Conservation (phyloP, 2,888 invertebrate species). For the Habroteleia sp. region DNA sequence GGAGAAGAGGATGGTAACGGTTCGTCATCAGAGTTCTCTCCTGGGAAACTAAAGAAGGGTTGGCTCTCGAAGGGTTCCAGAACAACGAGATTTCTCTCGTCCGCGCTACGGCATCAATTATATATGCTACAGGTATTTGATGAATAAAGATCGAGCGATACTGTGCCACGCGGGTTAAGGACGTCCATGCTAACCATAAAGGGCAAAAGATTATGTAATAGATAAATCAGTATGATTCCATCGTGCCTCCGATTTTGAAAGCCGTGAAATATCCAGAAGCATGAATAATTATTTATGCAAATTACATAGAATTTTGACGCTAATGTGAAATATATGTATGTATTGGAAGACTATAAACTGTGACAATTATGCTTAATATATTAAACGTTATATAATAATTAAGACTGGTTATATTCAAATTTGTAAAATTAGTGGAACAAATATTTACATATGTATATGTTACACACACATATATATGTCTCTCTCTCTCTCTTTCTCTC, state of each 20-base stretch:
- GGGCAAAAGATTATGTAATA: conserved; percentile 45
- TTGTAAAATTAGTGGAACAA: no score
- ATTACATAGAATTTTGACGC: conserved; percentile 30
- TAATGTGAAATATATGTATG: conserved; percentile 4
- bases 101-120: conserved; percentile 48
- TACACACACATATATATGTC: no score
- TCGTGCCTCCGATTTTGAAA: conserved; percentile 25
- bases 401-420: no score
- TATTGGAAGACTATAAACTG: conserved; percentile 17
- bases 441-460: no score
- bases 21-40: conserved; percentile 56
- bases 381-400: no score
- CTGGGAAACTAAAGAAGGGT: conserved; percentile 43
- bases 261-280: conserved; percentile 32
- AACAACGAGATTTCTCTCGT: conserved; percentile 52
- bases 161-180: conserved; percentile 9
- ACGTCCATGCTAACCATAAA: conserved; percentile 24
- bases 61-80: conserved; percentile 28
- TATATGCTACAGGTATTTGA: conserved; percentile 57
- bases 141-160: conserved; percentile 54
- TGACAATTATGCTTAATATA: conserved; percentile 1
- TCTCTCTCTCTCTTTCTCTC: no score
- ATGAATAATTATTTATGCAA: conserved; percentile 49
- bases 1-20: conserved; percentile 41
- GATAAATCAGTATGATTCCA: conserved; percentile 31